phyloP scores from a whole-genome alignment of 2,888 invertebrate species.

The Vanessa cardui region DNA sequence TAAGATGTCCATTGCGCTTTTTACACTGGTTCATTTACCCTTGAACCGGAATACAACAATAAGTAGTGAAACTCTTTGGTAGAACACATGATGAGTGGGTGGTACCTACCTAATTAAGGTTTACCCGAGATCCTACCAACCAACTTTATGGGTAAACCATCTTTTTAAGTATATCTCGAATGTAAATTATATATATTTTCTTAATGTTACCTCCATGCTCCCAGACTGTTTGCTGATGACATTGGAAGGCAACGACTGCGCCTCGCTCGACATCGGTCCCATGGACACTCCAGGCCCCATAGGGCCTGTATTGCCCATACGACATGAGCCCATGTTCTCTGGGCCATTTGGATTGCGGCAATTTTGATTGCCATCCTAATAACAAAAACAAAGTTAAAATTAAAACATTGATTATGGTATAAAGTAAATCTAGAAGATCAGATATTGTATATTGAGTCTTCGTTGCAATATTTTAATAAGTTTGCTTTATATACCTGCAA shows the following conservation, averaged over 20 bases:
- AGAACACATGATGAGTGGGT: no score
- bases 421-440: background rate
- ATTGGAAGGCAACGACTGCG: constrained; percentile 89
- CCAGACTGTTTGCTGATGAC: constrained; percentile 89
- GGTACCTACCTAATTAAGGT: no score
- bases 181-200: background rate
- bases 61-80: no score
- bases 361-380: constrained; percentile 71
- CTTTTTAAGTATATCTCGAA: background rate
- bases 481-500: constrained; percentile 61
- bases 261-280: constrained; percentile 83
- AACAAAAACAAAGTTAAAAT: constrained; percentile 17
- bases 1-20: no score
- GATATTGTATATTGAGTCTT: no score
- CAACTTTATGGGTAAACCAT: background rate
- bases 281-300: constrained; percentile 76
- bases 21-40: no score
- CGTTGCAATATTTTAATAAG: background rate
- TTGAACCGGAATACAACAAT: no score
- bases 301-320: constrained; percentile 68
- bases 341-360: constrained; percentile 76
- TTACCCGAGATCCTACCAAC: background rate
- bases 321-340: constrained; percentile 74
- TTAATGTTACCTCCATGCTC: constrained; percentile 87
- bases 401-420: background rate